Evolutionary conservation across 2,888 invertebrate species (phyloP), one percentile per base, ranked within the genome.

Genomic region (Aspidiotus destructor): DNA sequence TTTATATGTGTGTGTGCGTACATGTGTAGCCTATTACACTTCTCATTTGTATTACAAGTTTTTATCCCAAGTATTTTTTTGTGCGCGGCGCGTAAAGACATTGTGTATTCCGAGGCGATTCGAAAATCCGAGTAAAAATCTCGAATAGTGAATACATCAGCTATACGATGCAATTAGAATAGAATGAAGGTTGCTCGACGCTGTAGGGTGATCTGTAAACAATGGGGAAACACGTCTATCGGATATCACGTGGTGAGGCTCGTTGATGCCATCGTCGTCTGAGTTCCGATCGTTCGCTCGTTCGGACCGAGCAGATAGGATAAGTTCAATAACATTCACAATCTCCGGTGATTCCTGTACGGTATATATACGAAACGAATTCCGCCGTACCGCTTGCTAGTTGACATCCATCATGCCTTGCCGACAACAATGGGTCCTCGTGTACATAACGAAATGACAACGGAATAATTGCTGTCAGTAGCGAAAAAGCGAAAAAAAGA

Each of bases 401-500:
- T 62, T 62, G 62, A 62, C 62, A 62, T 62, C 62, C 62, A 62
- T 62, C 62, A 62, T 52, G 62, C 52, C 44, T 28, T 52, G 28
- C 62, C 48, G 62, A 62, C 62, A 62, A 62, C 62, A 62, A 62
- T 62, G 62, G 62, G 52, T 44, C 62, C 40, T 52, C 17, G n/a
- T 17, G 57, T 57, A n/a, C 16, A 10, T 16, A 57, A 17, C 40
- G 62, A 11, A 48, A 52, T 52, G 53, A 52, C 62, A 28, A 62
- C 53, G 52, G 62, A 62, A 62, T 62, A 62, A 62, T 62, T 62
- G 62, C 62, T 62, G 62, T 62, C 62, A 57, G 28, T 8, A 60
- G 41, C 60, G 60, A 60, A 44, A 62, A 9, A 62, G 16, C 3
- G 10, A 13, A 44, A 44, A 62, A 61, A 16, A 17, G 62, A 48